Conservation (phyloP, 2,888 invertebrate genomes). For the Myopa tessellatipennis region DNA sequence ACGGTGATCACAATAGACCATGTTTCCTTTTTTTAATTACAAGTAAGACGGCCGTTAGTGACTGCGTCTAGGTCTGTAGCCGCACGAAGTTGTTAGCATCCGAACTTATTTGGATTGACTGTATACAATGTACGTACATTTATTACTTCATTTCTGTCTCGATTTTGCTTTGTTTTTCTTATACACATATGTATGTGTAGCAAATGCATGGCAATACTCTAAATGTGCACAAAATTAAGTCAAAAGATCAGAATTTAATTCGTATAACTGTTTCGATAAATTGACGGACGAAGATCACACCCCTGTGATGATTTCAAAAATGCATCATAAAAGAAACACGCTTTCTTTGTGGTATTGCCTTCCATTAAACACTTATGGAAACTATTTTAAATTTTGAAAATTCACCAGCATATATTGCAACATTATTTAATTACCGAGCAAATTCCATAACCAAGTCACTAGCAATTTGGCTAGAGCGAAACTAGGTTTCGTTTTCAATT, state of each 20-base stretch:
- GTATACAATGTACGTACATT: slow-evolving; percentile 1
- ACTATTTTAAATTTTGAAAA: neutral
- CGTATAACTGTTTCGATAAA: too few relatives aligned
- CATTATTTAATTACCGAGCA: slow-evolving; percentile 26
- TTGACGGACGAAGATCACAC: too few relatives aligned
- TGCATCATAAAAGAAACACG: too few relatives aligned
- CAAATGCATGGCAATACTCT: too few relatives aligned
- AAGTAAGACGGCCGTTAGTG: slow-evolving; percentile 23
- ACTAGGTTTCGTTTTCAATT: slow-evolving; percentile 25
- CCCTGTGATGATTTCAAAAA: too few relatives aligned
- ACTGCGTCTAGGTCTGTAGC: neutral
- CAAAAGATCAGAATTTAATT: too few relatives aligned
- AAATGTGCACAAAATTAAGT: too few relatives aligned
- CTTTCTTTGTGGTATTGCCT: too few relatives aligned
- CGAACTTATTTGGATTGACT: slow-evolving; percentile 8
- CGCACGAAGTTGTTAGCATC: neutral
- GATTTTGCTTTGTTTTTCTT: slow-evolving; percentile 16
- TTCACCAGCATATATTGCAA: slow-evolving; percentile 15
- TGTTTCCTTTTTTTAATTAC: neutral
- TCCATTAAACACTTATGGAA: neutral
- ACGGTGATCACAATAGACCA: neutral
- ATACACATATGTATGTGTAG: too few relatives aligned
- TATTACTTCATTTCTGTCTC: slow-evolving; percentile 21
- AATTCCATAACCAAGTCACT: slow-evolving; percentile 22
- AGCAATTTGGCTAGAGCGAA: slow-evolving; percentile 7